Evolutionary conservation across 1,140 invertebrate species (phyloP), one percentile per base, ranked within the genome.

Genomic region (Philopotamus ludificatus): DNA sequence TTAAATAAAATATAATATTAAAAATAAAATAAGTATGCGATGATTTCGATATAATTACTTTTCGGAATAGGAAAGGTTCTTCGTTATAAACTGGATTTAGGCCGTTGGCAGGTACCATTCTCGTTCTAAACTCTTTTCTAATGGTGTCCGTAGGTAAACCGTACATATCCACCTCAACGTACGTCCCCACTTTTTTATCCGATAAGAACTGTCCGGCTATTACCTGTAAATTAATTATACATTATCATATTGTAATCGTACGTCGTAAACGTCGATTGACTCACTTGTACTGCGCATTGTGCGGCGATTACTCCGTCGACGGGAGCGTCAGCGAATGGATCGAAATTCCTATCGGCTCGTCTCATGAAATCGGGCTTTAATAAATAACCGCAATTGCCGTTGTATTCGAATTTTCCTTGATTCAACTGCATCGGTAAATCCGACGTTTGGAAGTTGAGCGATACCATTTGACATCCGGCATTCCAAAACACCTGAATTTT

Each of bases 101-200:
- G 20, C 97, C 97, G 76, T 99, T 99, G 53, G 89, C 90, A 9
- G 96, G 95, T 59, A 99, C 94, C 78, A 97, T 87, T 70, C 94
- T 84, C 0, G 98, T 99, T 15, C 95, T 86, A 77, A 99, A 99
- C 81, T 99, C 98, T 77, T 96, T 97, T 22, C 97, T 84, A 71
- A 99, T 99, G 22, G 97, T 99, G 80, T 99, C 98, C 0, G 98
- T 97, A 1, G 98, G 96, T 70, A 99, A 82, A 50, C 97, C 97
- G 80, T 99, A 99, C 98, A 99, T 99, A 79, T 99, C 97, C 21
- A 99, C 97, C 80, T 99, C 97, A 8, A 99, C 98, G 79, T 99
- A 99, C 1, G 98, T 99, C 7, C 97, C 96, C 44, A 92, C 93
- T 79, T 99, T 99, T 79, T 98, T 98, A 77, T 99, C 98, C 0